Evolutionary conservation across 2,797 vertebrate genomes (phyloP).

Genomic region (Luscinia luscinia): DNA sequence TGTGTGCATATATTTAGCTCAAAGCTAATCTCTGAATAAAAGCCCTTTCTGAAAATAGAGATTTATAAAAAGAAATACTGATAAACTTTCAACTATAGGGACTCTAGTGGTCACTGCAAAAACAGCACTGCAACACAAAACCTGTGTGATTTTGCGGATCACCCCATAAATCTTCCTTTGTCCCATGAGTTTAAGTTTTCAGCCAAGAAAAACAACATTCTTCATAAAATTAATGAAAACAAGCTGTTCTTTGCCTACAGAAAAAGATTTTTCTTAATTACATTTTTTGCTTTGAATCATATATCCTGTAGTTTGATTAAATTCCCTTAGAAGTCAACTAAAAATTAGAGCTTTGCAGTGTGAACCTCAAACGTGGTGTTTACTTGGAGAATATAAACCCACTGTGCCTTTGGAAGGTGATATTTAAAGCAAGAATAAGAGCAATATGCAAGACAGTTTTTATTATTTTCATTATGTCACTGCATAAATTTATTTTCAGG

Average conservation of each 20-base stretch:
- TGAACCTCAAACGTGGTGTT: slow-evolving; percentile 32
- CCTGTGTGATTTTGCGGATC: slow-evolving; percentile 46
- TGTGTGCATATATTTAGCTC: slow-evolving; percentile 44
- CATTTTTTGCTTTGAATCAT: slow-evolving; percentile 70
- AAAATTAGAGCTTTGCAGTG: slow-evolving; percentile 22
- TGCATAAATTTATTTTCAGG: slow-evolving; percentile 53
- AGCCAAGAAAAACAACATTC: slow-evolving; percentile 75
- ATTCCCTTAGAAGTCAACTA: slow-evolving; percentile 64
- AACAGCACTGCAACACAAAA: slow-evolving; percentile 50
- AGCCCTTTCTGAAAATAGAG: slow-evolving; percentile 50
- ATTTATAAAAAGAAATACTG: slow-evolving; percentile 64
- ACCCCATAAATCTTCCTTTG: slow-evolving; percentile 60
- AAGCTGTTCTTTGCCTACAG: slow-evolving; percentile 69
- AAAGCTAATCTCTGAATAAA: slow-evolving; percentile 38
- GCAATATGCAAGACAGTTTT: slow-evolving; percentile 10
- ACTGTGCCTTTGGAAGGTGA: slow-evolving; percentile 21
- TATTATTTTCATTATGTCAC: slow-evolving; percentile 54
- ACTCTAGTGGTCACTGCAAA: slow-evolving; percentile 54
- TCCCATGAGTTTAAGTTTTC: slow-evolving; percentile 47
- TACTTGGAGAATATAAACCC: slow-evolving; percentile 51
- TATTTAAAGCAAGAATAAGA: slow-evolving; percentile 24
- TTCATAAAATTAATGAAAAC: slow-evolving; percentile 75
- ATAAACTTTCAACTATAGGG: slow-evolving; percentile 47
- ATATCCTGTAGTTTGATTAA: slow-evolving; percentile 73
- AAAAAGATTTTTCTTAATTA: slow-evolving; percentile 74